Conservation (phyloP, 1,140 invertebrate species). For the Lepidurus apus region DNA sequence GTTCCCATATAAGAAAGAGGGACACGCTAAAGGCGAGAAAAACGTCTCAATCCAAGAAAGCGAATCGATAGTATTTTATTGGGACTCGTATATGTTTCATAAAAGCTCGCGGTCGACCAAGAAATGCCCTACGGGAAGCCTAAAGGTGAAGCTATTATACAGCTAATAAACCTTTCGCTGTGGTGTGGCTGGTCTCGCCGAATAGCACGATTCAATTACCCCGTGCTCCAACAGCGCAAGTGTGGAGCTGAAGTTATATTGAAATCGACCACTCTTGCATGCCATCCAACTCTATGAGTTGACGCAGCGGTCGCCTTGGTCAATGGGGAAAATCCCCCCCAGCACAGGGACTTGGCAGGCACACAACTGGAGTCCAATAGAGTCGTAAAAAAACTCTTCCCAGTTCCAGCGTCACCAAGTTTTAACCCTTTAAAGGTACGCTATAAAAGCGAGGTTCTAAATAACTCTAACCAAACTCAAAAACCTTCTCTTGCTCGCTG, state of each 20-base stretch:
- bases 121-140: slow-evolving; percentile 8
- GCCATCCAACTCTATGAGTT: background rate
- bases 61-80: background rate
- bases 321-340: background rate
- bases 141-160: slow-evolving; percentile 20
- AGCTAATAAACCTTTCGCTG: slow-evolving; percentile 17
- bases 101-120: slow-evolving; percentile 8
- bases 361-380: background rate
- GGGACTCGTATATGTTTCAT: background rate
- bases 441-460: background rate
- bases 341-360: background rate
- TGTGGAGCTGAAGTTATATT: slow-evolving; percentile 6
- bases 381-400: background rate
- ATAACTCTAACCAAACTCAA: background rate
- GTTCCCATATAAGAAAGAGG: background rate
- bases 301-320: background rate
- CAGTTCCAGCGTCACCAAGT: background rate
- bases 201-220: slow-evolving; percentile 8
- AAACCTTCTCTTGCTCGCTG: too few species aligned
- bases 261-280: slow-evolving; percentile 1
- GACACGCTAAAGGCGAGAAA: background rate
- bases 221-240: background rate
- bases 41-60: background rate
- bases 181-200: background rate
- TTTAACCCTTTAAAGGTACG: background rate